Base-by-base conservation (phyloP, 2,888 invertebrate species). In the Yponomeuta evonymella region DNA sequence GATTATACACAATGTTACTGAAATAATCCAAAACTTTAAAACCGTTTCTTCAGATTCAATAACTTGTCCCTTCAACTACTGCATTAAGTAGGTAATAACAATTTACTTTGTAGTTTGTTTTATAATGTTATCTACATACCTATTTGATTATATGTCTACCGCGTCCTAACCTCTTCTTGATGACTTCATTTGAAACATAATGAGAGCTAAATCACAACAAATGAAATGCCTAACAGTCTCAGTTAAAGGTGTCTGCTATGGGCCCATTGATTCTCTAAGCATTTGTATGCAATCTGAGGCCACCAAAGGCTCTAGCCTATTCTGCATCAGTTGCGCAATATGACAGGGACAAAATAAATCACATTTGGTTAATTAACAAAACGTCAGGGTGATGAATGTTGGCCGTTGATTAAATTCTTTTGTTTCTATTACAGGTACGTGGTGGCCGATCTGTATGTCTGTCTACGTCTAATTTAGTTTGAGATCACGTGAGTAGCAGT, bases 341-440 rank as follows among this genome's bases (percentile, higher is more conserved):
- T 58, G 51, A 58, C 51, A 58, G 12, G 15, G 51, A 58, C 51
- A 58, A 58, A 58, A 58, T 58, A 58, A 58, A 58, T 58, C 51
- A 58, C 51, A 58, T 58, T 58, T 15, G 51, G 15, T 58, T 58
- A 58, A 58, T 58, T 58, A 58, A 58, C 51, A 58, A 58, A 58
- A 58, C 51, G 51, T 58, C 51, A 15, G 15, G 1, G 51, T 58
- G 51, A 58, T 58, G 51, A 58, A 58, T 58, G 15, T 58, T 58
- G 15, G 51, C 15, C 51, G 51, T 58, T 58, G 51, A 58, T 58
- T 58, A 58, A 58, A 58, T 58, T 58, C 51, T 58, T 58, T 58
- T 58, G 51, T 58, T 15, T 58, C 8, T 58, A 15, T 58, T 58
- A 15, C 51, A 58, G 51, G 51, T 58, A 58, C 15, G 51, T 58